phyloP scores from a whole-genome alignment of 2,888 invertebrate genomes.

The Drosophila subquinaria region DNA sequence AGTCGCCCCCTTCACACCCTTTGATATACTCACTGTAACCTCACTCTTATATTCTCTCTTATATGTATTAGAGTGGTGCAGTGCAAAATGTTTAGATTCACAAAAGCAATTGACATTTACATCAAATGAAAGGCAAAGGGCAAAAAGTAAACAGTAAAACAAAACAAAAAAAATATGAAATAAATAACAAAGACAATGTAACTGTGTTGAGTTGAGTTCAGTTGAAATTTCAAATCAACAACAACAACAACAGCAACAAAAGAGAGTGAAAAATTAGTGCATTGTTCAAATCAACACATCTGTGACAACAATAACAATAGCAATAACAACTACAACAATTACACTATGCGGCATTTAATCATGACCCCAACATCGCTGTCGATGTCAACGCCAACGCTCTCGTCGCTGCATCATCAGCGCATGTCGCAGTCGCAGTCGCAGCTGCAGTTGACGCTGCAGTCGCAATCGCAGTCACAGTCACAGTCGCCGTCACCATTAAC shows the following conservation, averaged over 20 bases:
- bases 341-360: constrained; percentile 77
- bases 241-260: constrained; percentile 19
- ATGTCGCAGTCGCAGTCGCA: constrained; percentile 59
- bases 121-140: constrained; percentile 53
- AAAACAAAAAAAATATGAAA: constrained; percentile 15
- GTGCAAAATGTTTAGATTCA: constrained; percentile 56
- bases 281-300: constrained; percentile 50
- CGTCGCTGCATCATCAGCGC: constrained; percentile 71
- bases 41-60: not conserved
- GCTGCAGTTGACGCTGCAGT: constrained; percentile 37
- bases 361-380: constrained; percentile 77
- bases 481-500: constrained; percentile 57
- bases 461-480: constrained; percentile 49
- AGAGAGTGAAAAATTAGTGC: constrained; percentile 53
- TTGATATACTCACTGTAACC: not conserved
- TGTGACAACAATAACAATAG: constrained; percentile 21
- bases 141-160: constrained; percentile 28
- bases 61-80: constrained; percentile 33
- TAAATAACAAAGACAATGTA: constrained; percentile 60
- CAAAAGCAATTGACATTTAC: constrained; percentile 74
- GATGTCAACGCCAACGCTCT: constrained; percentile 74
- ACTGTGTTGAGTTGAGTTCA: constrained; percentile 30
- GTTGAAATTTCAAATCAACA: constrained; percentile 44
- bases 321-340: constrained; percentile 24
- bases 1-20: constrained; percentile 6